Evolutionary conservation across 2,113 vertebrate species (phyloP), one percentile per base, ranked within the genome.

Genomic region (Hystrix brachyura): DNA sequence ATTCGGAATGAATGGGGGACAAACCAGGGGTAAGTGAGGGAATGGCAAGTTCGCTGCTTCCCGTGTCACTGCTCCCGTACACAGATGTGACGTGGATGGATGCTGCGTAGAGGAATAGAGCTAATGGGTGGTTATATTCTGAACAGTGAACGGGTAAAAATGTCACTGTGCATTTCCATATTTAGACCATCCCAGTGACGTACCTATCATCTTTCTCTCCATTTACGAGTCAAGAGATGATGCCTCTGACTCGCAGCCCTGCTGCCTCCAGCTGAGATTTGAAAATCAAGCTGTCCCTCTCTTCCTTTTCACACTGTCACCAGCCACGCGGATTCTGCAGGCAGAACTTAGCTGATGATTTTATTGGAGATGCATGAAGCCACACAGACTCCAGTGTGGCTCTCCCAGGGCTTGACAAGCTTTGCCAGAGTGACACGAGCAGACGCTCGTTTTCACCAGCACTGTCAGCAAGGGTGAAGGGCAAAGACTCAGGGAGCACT

Each of bases 1-100:
- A 99, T 99, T 98, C 99, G 99, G 85, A 99, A 99, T 0, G 99
- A 99, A 97, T 99, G 99, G 99, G 99, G 99, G 32, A 99, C 99
- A 0, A 99, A 99, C 98, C 99, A 99, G 95, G 99, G 99, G 99
- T 99, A 98, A 99, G 99, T 99, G 91, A 96, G 95, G 82, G 65
- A 43, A 85, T 21, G 59, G 32, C 55, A 29, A 71, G 10, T 2
- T 1, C 15, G 79, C 69, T 2, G 0, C 23, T 71, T 69, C 57
- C 51, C 53, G 34, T 2, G 7, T 64, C 82, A 11, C 23, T 3
- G 1, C 67, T 87, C 19, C n/a, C 4, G 80, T 34, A 0, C 2
- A 1, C 32, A 71, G 90, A 34, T 29, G 8, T 11, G 32, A 53
- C 1, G 0, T 1, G 46, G 55, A 88, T 7, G 43, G 38, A 21